Base-by-base conservation (phyloP, 2,113 vertebrate genomes). In the Lepisosteus oculatus region DNA sequence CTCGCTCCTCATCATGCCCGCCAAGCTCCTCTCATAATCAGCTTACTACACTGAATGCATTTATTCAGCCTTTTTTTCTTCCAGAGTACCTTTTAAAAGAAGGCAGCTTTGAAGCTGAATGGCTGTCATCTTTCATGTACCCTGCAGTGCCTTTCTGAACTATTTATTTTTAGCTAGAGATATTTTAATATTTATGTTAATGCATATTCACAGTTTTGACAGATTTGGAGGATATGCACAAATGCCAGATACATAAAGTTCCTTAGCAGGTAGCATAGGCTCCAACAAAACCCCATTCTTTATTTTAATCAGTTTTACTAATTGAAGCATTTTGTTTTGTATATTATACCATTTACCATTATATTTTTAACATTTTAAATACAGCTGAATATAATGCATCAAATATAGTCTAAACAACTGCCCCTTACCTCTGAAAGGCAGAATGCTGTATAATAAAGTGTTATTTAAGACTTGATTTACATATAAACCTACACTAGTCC, bases 161-260 rank as follows among this genome's bases (percentile, higher is more conserved):
- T 47, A 17, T 5, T 6, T 51, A 65, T 70, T 69, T 65, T 76
- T 42, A 61, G 68, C 55, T 67, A 51, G 67, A 55, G 54, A 67
- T 62, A 65, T 51, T 63, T 64, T 56, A 71, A 78, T 64, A 75
- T 72, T 72, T 59, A 76, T 63, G 56, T 69, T 72, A 79, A 76
- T 76, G 68, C 61, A 61, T 66, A 69, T 76, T 76, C 65, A 71
- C 71, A 43, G 47, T 45, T 67, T 61, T 54, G 61, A 69, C 42
- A 55, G 69, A 9, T 61, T 70, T 17, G n/a, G 15, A 9, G 6
- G 6, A 3, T 63, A 8, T 43, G 12, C 3, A n/a, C 29, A 63
- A 51, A 44, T 3, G 3, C 45, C 47, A 71, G 17, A 45, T 71
- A 41, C 11, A 41, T 64, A 17, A 64, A 65, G 61, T 7, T 55